Base-by-base conservation (phyloP, 2,797 vertebrate genomes). In the Cryptoprocta ferox region DNA sequence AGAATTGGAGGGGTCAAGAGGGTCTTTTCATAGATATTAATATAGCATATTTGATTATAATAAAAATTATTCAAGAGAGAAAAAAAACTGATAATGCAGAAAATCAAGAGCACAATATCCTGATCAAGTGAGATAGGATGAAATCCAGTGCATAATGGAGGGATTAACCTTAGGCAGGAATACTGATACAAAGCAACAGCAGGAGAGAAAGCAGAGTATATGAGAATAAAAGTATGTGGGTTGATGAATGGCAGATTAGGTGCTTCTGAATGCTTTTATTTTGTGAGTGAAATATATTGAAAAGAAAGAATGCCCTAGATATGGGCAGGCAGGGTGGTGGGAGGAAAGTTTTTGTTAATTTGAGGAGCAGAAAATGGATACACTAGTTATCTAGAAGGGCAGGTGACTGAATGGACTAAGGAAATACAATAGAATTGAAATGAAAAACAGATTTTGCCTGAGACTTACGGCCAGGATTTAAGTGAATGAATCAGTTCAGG, bases 251-350 rank as follows among this genome's bases (percentile, higher is more conserved):
- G 59, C 24, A 1, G 21, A 11, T 45, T 50, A 12, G 10, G 13
- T 81, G 10, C 26, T 85, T 32, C 39, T 80, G 18, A 89, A 89
- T 53, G 30, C 3, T 95, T 83, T 13, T 89, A 15, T 81, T 71
- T 61, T 96, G 53, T 73, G 3, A 66, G 42, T 91, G 39, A 94
- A 90, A 35, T 85, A 81, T 82, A 81, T 86, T 94, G 13, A 80
- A 75, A 61, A 18, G 42, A 35, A 78, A 19, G 8, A 73, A 42
- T 83, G 32, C 18, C 45, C 78, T 1, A 6, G 28, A 24, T 24
- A 13, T 45, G 32, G 75, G 3, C 45, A 50, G 45, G 30, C 18
- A 13, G 7, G 15, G 24, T 2, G 9, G 14, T 50, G 1, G 2
- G 8, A n/a, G 35, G 15, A 70, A n/a, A 71, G 4, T 1, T 50